Conservation (phyloP, 1,140 invertebrate species). For the Atta cephalotes region DNA sequence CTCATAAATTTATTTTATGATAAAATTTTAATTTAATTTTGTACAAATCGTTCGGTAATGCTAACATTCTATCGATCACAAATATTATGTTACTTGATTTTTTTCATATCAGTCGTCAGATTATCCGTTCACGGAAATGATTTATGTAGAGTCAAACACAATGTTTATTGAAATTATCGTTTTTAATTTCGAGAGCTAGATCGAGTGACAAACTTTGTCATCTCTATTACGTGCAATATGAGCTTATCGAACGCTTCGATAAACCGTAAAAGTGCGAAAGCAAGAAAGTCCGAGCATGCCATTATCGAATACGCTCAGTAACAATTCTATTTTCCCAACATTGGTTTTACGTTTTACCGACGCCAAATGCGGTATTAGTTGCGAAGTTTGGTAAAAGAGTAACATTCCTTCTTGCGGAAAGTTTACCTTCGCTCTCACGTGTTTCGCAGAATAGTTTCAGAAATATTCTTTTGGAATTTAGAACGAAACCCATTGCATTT, state of each 20-base stretch:
- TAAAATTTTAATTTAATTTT: background rate
- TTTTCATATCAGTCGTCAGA: constrained; percentile 3
- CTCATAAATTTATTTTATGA: background rate
- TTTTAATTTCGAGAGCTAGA: constrained; percentile 39
- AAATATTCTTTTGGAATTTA: constrained; percentile 35
- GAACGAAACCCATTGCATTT: background rate
- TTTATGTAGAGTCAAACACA: background rate
- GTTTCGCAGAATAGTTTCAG: constrained; percentile 32
- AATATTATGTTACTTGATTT: background rate
- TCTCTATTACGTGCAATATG: constrained; percentile 41
- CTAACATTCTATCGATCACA: background rate
- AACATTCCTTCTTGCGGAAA: constrained; percentile 17
- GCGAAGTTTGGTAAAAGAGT: constrained; percentile 21
- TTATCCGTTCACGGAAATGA: background rate
- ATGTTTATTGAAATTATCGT: constrained; percentile 17
- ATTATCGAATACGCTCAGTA: constrained; percentile 23
- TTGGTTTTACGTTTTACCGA: constrained; percentile 22
- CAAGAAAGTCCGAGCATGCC: constrained; percentile 4
- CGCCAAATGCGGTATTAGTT: constrained; percentile 37
- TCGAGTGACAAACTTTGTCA: constrained; percentile 44
- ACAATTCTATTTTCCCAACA: constrained; percentile 40
- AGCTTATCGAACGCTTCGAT: constrained; percentile 16
- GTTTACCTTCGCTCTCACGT: background rate
- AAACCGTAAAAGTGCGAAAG: constrained; percentile 34
- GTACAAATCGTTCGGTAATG: background rate